These are phyloP conservation scores for Ectemnius cavifrons DNA, from an alignment of 2,888 invertebrate genomes.

Conservation along the genomic window DNA sequence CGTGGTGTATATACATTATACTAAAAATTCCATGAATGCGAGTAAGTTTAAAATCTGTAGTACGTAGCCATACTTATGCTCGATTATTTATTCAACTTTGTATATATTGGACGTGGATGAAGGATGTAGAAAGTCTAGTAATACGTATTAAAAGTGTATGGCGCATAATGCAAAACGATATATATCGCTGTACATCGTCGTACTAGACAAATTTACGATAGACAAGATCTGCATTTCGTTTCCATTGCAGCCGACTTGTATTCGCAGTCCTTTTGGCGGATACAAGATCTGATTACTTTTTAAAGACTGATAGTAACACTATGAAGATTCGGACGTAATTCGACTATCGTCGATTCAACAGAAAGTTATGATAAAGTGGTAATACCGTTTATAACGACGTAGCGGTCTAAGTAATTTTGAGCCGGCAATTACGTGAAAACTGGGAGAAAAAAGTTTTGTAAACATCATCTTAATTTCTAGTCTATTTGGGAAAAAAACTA, in stretches of 20 bases:
- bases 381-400: conserved; percentile 50
- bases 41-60: conserved; percentile 53
- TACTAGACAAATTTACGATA: conserved; percentile 46
- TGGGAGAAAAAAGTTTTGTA: conserved; percentile 57
- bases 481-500: conserved; percentile 64
- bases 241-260: conserved; percentile 39
- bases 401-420: conserved; percentile 58
- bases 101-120: conserved; percentile 65
- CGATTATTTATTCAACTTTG: conserved; percentile 74
- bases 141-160: conserved; percentile 36
- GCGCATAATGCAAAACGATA: conserved; percentile 34
- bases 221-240: conserved; percentile 56
- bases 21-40: conserved; percentile 50
- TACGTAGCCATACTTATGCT: conserved; percentile 56
- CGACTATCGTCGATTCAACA: conserved; percentile 34
- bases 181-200: conserved; percentile 50
- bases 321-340: conserved; percentile 42
- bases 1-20: conserved; percentile 59
- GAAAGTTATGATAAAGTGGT: conserved; percentile 51
- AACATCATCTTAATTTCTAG: conserved; percentile 71
- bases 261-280: conserved; percentile 44
- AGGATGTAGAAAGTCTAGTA: conserved; percentile 63
- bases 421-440: conserved; percentile 15
- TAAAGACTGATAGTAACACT: conserved; percentile 74
- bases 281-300: conserved; percentile 65